A percentile compares a stretch with the other conserved stretches of the same genome.
phyloP scores from a whole-genome alignment of 2,113 vertebrate genomes.

The Atherinomorus stipes region DNA sequence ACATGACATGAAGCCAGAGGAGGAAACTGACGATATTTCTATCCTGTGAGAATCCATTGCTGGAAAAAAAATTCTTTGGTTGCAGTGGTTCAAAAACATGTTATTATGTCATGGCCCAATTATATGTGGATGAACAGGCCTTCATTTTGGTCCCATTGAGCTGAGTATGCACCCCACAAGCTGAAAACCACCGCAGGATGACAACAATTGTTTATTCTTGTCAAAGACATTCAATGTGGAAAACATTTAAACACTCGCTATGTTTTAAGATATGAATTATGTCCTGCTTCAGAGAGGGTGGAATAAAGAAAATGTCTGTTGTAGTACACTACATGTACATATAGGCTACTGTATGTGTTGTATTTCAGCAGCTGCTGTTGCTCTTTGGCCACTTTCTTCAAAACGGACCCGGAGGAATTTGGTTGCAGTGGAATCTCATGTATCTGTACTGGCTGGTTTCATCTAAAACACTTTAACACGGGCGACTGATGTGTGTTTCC shows the following conservation, averaged over 20 bases:
- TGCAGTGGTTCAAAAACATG: constrained; percentile 69
- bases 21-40: constrained; percentile 36
- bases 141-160: constrained; percentile 54
- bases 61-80: constrained; percentile 56
- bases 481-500: constrained; percentile 48
- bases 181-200: constrained; percentile 51
- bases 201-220: constrained; percentile 47
- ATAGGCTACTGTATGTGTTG: constrained; percentile 28
- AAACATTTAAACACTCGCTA: constrained; percentile 28
- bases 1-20: constrained; percentile 24
- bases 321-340: constrained; percentile 10
- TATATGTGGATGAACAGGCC: constrained; percentile 61
- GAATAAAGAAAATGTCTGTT: constrained; percentile 23
- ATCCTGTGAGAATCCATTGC: constrained; percentile 45
- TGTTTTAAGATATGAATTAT: constrained; percentile 33
- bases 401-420: constrained; percentile 48
- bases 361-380: constrained; percentile 53
- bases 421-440: constrained; percentile 61
- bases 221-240: constrained; percentile 29
- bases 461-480: constrained; percentile 31
- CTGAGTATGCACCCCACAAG: constrained; percentile 18
- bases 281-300: constrained; percentile 6
- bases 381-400: constrained; percentile 45
- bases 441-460: constrained; percentile 51
- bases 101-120: constrained; percentile 72